Base-by-base conservation (phyloP, 2,888 invertebrate species). In the Danaus chrysippus region DNA sequence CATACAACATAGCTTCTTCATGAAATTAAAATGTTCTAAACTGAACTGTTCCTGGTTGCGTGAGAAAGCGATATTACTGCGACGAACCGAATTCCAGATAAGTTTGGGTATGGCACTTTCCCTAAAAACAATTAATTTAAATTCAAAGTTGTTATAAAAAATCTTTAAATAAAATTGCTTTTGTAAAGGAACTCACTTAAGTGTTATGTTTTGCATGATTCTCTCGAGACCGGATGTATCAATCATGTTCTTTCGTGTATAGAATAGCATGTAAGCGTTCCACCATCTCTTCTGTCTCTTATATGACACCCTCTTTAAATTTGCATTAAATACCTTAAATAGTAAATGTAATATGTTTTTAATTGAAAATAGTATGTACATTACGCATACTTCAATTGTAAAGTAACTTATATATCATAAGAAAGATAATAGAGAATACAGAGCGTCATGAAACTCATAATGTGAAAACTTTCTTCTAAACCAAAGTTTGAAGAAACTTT, bases 181-280 rank as follows among this genome's bases (percentile, higher is more conserved):
- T n/a, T 11, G 12, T 43, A n/a, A 17, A 17, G 10, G 15, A 41
- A 83, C 87, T 80, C 73, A 91, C 91, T 89, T 91, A 67, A 91
- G 77, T 12, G 86, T 85, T 76, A 91, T 73, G 64, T 79, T 84
- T 67, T 80, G 84, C 79, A 91, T 79, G 1, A 83, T 76, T 62
- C 84, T 77, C 73, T 86, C 88, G 23, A 91, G 74, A 65, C 75
- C 79, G 44, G 81, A 77, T 1, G 86, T 84, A 67, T 91, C 87
- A 68, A 91, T 91, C 19, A 92, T 92, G 82, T 97, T 98, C 74
- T 95, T 93, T 76, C 98, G 93, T 56, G 99, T 98, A 84, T 99
- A 99, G 86, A 99, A 98, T 67, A 99, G 91, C 95, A 99, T 98
- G 81, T 99, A 99, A 0, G 99, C 99, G 88, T 99, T 99, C 99